Evolutionary conservation across 1,140 invertebrate species (phyloP), one percentile per base, ranked within the genome.

Genomic region (Drosophila prosaltans): DNA sequence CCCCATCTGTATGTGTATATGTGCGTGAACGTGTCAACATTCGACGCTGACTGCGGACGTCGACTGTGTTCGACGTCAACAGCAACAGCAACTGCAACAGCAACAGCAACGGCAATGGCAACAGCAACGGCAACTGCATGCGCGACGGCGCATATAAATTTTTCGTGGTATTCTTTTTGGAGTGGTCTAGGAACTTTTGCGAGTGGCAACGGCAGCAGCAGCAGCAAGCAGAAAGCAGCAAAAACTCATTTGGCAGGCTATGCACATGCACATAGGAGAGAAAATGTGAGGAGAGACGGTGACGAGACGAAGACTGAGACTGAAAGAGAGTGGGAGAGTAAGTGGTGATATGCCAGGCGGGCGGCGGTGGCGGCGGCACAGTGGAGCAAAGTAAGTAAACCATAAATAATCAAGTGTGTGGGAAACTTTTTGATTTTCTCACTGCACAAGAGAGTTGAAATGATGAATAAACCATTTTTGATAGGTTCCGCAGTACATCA

Each of bases 121-220:
- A 69, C 83, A 30, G 41, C 65, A 36, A 61, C 78, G 39, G 72
- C 69, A 69, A 69, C 83, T 83, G 83, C 84, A 88, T 80, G 84
- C 83, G 83, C 83, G 83, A 89, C 84, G 84, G 84, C 84, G 84
- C 80, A 88, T 89, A 88, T 89, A 90, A 89, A 88, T 84, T 88
- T 51, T 89, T 78, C 57, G 57, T 59, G 57, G 82, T 88, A 75
- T 85, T 85, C 72, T 81, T 85, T 85, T 86, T 88, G 60, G 84
- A 89, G 84, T 89, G 83, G 84, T 89, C 84, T 89, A 89, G 84
- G 84, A 89, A 89, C 84, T 89, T 89, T 89, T 89, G 78, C 80
- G 84, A 88, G 82, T 88, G 83, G 69, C 76, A 30, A 5, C 32
- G 6, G 32, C 32, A 45, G 57, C 77, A 70, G 36, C 65, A 72